Conservation (phyloP, 2,888 invertebrate species). For the Nesidiocoris tenuis region DNA sequence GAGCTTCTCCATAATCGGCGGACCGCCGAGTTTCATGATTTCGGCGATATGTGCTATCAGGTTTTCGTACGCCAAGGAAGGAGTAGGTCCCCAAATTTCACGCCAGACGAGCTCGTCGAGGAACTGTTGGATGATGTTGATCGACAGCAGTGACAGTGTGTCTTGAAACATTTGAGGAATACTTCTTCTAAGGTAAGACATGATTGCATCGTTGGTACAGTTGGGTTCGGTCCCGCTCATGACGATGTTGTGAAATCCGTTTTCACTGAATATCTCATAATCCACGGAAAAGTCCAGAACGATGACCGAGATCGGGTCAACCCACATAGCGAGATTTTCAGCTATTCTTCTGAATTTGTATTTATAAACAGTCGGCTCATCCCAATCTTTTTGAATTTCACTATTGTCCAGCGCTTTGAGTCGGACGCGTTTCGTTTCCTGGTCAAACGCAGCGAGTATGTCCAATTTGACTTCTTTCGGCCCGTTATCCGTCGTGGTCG, state of each 20-base stretch:
- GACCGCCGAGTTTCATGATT: slow-evolving; percentile 50
- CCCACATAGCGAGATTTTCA: slow-evolving; percentile 76
- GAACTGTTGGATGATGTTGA: slow-evolving; percentile 87
- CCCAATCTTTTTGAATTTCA: neutral
- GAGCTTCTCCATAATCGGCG: slow-evolving; percentile 56
- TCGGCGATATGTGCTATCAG: slow-evolving; percentile 67
- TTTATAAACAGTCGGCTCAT: neutral
- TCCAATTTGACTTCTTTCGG: slow-evolving; percentile 79
- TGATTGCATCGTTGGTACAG: slow-evolving; percentile 67
- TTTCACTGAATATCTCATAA: slow-evolving; percentile 65
- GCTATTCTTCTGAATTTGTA: slow-evolving; percentile 75
- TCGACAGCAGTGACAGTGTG: slow-evolving; percentile 74
- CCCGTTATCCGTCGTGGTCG: slow-evolving; percentile 75
- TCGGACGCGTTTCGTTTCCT: slow-evolving; percentile 69
- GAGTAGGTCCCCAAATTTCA: slow-evolving; percentile 76
- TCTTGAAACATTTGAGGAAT: slow-evolving; percentile 87
- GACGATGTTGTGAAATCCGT: slow-evolving; percentile 76
- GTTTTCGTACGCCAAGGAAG: slow-evolving; percentile 76
- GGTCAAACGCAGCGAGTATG: slow-evolving; percentile 79
- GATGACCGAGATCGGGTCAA: slow-evolving; percentile 72
- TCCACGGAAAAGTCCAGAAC: slow-evolving; percentile 83
- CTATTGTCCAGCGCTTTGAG: slow-evolving; percentile 76
- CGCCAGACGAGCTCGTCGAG: slow-evolving; percentile 87
- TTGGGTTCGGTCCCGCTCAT: slow-evolving; percentile 62
- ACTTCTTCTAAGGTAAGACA: slow-evolving; percentile 82